These are phyloP conservation scores for Lacanobia oleracea DNA, from an alignment of 2,888 invertebrate genomes.

Conservation along the genomic window DNA sequence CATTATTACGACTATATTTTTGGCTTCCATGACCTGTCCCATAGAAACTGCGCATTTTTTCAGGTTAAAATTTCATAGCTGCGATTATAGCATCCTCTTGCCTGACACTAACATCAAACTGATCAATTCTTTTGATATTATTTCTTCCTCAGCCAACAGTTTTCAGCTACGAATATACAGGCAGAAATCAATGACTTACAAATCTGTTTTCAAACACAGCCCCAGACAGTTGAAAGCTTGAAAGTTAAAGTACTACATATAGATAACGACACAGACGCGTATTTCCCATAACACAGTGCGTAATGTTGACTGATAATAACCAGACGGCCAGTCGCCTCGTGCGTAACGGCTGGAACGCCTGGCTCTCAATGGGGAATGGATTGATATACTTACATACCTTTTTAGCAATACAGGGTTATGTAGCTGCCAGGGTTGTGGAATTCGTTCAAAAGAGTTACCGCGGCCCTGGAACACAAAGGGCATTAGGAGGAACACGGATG, in stretches of 20 bases:
- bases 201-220: background rate
- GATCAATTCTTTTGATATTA: background rate
- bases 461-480: too few species aligned
- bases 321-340: constrained; percentile 49
- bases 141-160: background rate
- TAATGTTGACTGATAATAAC: constrained; percentile 48
- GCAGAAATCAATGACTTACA: background rate
- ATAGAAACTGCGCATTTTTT: too few species aligned
- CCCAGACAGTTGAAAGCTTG: constrained; percentile 10
- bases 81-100: background rate
- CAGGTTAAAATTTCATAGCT: too few species aligned
- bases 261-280: constrained; percentile 26
- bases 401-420: background rate
- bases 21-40: too few species aligned
- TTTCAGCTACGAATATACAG: background rate
- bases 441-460: too few species aligned
- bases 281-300: constrained; percentile 18
- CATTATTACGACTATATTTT: background rate
- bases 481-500: too few species aligned
- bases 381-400: constrained; percentile 9
- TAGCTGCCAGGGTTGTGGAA: background rate
- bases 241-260: constrained; percentile 21
- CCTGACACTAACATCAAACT: background rate
- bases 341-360: constrained; percentile 19
- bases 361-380: constrained; percentile 19